Evolutionary conservation across 2,797 vertebrate species (phyloP), one percentile per base, ranked within the genome.

Genomic region (Girardinus metallicus): DNA sequence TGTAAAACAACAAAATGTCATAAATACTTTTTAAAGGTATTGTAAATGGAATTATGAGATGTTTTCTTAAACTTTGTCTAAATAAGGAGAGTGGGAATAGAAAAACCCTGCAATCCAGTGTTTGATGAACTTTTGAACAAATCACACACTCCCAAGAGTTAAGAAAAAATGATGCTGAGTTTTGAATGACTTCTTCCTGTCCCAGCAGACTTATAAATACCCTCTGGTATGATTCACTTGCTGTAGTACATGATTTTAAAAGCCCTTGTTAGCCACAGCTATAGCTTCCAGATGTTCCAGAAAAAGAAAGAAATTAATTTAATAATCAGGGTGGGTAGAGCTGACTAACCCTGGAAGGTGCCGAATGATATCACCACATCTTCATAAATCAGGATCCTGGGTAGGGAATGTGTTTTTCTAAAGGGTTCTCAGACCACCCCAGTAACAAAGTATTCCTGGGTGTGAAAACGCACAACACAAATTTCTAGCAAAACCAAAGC

Each of bases 361-460:
- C 84, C 68, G 88, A 91, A 92, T 89, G 89, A 90, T 85, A 92
- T 92, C 86, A 91, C 77, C 86, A 93, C 88, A 90, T 93, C 86
- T 91, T 81, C 43, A 47, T 88, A 90, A 91, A 85, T 93, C 88
- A 77, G 41, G 81, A 85, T 77, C n/a, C 71, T 74, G 23, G 77
- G 86, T 83, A 68, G 44, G 66, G 84, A 70, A 74, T 76, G 82
- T 79, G 75, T 85, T 89, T 73, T 76, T 78, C 78, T 91, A 86
- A 86, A 88, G 75, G 71, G 73, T 26, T 43, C 64, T 88, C 91
- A 93, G 91, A 86, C 80, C 79, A 74, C 85, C 83, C 86, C 81
- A 81, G 83, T 86, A 86, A 85, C 75, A 85, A 70, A 36, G 81
- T 89, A 88, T 85, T 89, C 87, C 57, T 64, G 76, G 76, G 83